Percentiles rank a stretch among this genome's conserved stretches.
These are phyloP conservation scores for Carassius carassius DNA, from an alignment of 2,113 vertebrate species.

Conservation along the genomic window DNA sequence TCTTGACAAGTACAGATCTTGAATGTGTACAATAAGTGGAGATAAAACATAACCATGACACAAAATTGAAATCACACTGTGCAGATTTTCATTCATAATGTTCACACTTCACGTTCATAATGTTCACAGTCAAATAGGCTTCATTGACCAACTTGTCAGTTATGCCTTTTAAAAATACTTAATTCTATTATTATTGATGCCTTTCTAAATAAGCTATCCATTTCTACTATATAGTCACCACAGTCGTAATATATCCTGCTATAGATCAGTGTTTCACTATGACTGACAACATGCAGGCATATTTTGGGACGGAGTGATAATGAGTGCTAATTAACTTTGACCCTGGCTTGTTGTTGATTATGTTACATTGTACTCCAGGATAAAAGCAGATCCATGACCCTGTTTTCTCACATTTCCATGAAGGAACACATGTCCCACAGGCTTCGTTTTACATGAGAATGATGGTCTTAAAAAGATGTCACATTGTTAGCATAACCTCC, in stretches of 20 bases:
- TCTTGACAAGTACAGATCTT: background rate
- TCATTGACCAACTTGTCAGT: background rate
- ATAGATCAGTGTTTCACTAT: constrained; percentile 1
- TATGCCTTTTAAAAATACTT: background rate
- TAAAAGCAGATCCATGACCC: constrained; percentile 32
- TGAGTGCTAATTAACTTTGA: constrained; percentile 40
- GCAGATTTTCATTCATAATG: background rate
- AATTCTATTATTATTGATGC: background rate
- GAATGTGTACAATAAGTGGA: background rate
- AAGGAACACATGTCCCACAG: constrained; percentile 10
- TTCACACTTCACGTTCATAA: background rate
- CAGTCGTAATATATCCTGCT: background rate
- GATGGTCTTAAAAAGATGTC: constrained; percentile 51
- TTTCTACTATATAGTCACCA: background rate
- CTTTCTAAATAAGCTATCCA: background rate
- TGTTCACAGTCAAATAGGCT: background rate
- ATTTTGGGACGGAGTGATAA: constrained; percentile 26
- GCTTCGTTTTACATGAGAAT: constrained; percentile 43
- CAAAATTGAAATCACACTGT: background rate
- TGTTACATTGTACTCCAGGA: constrained; percentile 44
- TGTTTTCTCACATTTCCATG: constrained; percentile 25
- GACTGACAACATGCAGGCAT: background rate
- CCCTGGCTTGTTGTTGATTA: constrained; percentile 23
- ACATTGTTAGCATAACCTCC: constrained; percentile 38
- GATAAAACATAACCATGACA: background rate